Percentiles rank a stretch among this genome's conserved stretches.
phyloP scores from a whole-genome alignment of 2,888 invertebrate species.

The Unio delphinus region DNA sequence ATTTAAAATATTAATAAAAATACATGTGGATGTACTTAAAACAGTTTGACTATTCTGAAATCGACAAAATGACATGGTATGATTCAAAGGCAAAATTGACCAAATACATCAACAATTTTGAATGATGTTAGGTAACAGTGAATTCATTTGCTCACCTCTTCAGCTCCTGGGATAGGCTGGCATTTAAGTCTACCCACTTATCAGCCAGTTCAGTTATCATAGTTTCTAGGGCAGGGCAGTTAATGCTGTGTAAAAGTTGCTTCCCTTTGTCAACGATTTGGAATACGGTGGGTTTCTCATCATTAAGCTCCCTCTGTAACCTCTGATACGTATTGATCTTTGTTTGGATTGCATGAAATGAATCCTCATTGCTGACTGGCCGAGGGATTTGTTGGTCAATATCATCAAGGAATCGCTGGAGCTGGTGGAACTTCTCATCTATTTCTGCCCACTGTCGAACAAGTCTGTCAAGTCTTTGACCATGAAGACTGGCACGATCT shows the following conservation, averaged over 20 bases:
- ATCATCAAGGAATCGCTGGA: conserved; percentile 40
- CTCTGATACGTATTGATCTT: conserved; percentile 55
- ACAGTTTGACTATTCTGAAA: too few species aligned
- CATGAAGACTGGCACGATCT: conserved; percentile 62
- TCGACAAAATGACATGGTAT: too few species aligned
- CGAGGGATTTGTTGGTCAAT: conserved; percentile 48
- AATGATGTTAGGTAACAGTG: not conserved
- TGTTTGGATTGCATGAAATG: conserved; percentile 53
- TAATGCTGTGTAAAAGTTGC: conserved; percentile 60
- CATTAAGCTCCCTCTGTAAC: conserved; percentile 56
- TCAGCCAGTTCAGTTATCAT: conserved; percentile 61
- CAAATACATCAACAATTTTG: not conserved
- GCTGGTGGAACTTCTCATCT: conserved; percentile 45
- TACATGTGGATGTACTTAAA: too few species aligned
- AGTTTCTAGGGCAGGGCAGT: conserved; percentile 60
- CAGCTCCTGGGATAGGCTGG: conserved; percentile 53
- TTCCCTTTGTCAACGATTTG: conserved; percentile 65
- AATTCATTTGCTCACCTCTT: conserved; percentile 52
- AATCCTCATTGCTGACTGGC: conserved; percentile 50
- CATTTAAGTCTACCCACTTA: conserved; percentile 63
- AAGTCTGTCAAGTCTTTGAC: conserved; percentile 61
- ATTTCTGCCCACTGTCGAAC: conserved; percentile 62
- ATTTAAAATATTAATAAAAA: too few species aligned
- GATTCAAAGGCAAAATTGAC: not conserved
- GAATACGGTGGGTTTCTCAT: conserved; percentile 62